Conservation (phyloP, 2,113 vertebrate species). For the Mustela lutreola region DNA sequence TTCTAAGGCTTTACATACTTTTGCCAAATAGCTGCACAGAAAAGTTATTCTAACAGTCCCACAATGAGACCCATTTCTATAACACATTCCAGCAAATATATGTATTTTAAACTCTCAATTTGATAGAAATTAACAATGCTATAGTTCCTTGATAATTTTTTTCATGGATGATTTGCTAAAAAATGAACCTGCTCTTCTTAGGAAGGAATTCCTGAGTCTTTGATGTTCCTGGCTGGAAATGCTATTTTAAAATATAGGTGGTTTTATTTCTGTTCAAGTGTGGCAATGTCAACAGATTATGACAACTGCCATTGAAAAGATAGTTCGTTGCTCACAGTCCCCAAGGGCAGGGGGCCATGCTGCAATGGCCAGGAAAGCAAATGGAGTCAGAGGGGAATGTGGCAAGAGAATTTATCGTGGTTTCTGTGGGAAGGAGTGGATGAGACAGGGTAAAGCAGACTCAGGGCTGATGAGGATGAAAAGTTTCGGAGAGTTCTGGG, state of each 20-base stretch:
- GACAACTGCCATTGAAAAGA: neutral
- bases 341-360: neutral
- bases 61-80: neutral
- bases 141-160: neutral
- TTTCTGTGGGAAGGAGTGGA: neutral
- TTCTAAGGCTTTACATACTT: conserved; percentile 25
- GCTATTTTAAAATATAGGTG: conserved; percentile 33
- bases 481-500: neutral
- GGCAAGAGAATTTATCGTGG: neutral
- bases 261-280: neutral
- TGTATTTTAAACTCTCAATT: neutral
- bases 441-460: neutral
- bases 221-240: neutral
- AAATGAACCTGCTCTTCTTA: neutral
- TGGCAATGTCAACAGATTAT: neutral
- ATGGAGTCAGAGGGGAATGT: neutral
- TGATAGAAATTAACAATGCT: neutral
- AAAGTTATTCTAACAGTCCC: neutral
- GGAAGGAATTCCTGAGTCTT: conserved; percentile 12
- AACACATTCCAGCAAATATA: neutral
- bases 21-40: neutral
- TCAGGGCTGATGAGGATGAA: neutral
- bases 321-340: neutral
- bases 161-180: neutral
- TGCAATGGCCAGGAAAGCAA: neutral